Percentiles rank a stretch among this genome's conserved stretches.
phyloP scores from a whole-genome alignment of 35 echinoderm and acorn worm genomes.

The Patiria miniata region DNA sequence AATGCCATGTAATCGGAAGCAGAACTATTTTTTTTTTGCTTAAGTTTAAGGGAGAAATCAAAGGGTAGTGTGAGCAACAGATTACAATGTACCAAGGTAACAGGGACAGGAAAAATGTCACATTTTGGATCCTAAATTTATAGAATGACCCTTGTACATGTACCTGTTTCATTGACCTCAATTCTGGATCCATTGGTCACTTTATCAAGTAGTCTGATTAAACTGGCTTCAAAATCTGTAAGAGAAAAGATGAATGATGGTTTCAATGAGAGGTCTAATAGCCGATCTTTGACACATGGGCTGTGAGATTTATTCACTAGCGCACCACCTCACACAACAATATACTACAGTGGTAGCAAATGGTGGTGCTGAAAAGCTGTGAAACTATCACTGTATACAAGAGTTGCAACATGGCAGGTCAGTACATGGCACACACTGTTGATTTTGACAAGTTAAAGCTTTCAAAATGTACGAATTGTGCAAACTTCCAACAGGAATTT shows the following conservation, averaged over 20 bases:
- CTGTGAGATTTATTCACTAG: not conserved
- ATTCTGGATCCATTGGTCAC: slow-evolving; percentile 97
- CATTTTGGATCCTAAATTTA: too few relatives aligned
- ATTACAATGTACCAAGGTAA: too few relatives aligned
- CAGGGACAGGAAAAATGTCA: too few relatives aligned
- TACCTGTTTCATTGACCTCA: slow-evolving; percentile 99
- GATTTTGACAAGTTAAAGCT: too few relatives aligned
- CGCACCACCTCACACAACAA: too few relatives aligned
- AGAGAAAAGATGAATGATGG: not conserved
- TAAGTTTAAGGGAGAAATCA: too few relatives aligned
- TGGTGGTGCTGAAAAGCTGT: not conserved
- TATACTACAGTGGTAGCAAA: not conserved
- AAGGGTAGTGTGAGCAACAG: too few relatives aligned
- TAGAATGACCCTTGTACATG: too few relatives aligned
- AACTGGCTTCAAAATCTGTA: slow-evolving; percentile 98
- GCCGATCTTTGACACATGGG: not conserved
- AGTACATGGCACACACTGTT: not conserved
- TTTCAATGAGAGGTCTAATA: not conserved
- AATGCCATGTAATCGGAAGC: too few relatives aligned
- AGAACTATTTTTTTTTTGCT: too few relatives aligned
- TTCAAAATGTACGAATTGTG: too few relatives aligned
- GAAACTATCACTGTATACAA: not conserved
- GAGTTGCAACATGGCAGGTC: not conserved
- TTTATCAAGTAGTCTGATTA: slow-evolving; percentile 91
- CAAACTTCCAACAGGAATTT: too few relatives aligned